Percentiles rank a stretch among this genome's conserved stretches.
phyloP scores from a whole-genome alignment of 2,797 vertebrate species.

The Hoplostethus mediterraneus region DNA sequence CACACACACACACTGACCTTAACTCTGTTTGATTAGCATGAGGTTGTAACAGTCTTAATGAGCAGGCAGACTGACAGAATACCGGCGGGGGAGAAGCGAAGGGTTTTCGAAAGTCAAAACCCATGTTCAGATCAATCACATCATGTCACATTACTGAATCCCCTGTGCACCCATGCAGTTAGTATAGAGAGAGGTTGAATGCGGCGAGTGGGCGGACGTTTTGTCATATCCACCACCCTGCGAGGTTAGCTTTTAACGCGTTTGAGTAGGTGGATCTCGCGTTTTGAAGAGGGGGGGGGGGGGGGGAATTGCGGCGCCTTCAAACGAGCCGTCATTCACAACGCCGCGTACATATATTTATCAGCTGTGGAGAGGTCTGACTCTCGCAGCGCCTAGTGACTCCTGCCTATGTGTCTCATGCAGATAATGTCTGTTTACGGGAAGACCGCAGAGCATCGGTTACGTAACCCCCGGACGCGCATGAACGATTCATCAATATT shows the following conservation, averaged over 20 bases:
- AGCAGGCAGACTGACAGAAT: not conserved
- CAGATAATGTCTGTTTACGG: slow-evolving; percentile 9
- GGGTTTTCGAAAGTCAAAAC: slow-evolving; percentile 33
- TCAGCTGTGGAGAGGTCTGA: slow-evolving; percentile 29
- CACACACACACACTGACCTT: not conserved
- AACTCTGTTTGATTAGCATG: not conserved
- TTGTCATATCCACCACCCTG: slow-evolving; percentile 49
- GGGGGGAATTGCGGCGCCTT: slow-evolving; percentile 25
- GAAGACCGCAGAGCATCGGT: slow-evolving; percentile 22
- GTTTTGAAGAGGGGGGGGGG: no score
- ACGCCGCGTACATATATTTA: slow-evolving; percentile 47
- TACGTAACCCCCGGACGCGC: slow-evolving; percentile 20
- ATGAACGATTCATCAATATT: slow-evolving; percentile 37
- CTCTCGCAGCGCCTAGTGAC: slow-evolving; percentile 22
- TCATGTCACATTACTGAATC: slow-evolving; percentile 23
- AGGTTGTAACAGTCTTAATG: slow-evolving; percentile 8
- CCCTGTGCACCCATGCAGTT: slow-evolving; percentile 25
- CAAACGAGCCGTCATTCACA: slow-evolving; percentile 39
- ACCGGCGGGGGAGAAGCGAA: not conserved
- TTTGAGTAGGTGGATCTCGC: slow-evolving; percentile 55
- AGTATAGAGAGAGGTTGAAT: slow-evolving; percentile 24
- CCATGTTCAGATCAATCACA: slow-evolving; percentile 43
- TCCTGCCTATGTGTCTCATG: slow-evolving; percentile 20
- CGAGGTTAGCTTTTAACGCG: slow-evolving; percentile 55
- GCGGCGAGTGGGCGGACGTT: slow-evolving; percentile 44